phyloP scores from a whole-genome alignment of 2,113 vertebrate species.

The Raphicerus campestris region DNA sequence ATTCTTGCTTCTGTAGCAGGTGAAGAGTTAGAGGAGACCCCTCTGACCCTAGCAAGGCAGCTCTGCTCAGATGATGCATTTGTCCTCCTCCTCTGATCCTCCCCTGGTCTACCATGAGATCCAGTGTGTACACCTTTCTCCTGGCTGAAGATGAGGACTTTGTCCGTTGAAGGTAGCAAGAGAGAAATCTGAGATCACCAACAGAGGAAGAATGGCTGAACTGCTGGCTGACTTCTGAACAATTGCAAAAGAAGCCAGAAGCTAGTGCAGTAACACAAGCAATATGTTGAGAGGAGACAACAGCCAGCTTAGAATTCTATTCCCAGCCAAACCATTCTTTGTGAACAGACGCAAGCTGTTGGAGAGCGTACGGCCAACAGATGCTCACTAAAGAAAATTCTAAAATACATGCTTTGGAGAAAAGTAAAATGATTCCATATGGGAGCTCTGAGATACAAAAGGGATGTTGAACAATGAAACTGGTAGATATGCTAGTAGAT shows the following conservation, averaged over 20 bases:
- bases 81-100: neutral
- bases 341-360: neutral
- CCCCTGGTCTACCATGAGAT: neutral
- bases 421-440: neutral
- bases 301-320: neutral
- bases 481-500: neutral
- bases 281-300: neutral
- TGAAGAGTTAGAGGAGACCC: neutral
- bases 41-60: too few relatives aligned
- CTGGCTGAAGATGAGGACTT: neutral
- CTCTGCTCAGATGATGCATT: neutral
- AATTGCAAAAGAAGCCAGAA: neutral
- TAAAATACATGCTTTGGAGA: neutral
- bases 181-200: neutral
- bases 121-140: neutral
- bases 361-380: neutral
- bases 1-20: neutral
- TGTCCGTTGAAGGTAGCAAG: neutral
- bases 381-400: neutral
- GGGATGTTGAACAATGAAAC: neutral
- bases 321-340: neutral
- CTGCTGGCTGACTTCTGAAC: neutral
- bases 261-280: neutral
- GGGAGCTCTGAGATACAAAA: neutral
- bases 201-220: neutral